Evolutionary conservation across 1,140 invertebrate genomes (phyloP), one percentile per base, ranked within the genome.

Genomic region (Lepidurus packardi): DNA sequence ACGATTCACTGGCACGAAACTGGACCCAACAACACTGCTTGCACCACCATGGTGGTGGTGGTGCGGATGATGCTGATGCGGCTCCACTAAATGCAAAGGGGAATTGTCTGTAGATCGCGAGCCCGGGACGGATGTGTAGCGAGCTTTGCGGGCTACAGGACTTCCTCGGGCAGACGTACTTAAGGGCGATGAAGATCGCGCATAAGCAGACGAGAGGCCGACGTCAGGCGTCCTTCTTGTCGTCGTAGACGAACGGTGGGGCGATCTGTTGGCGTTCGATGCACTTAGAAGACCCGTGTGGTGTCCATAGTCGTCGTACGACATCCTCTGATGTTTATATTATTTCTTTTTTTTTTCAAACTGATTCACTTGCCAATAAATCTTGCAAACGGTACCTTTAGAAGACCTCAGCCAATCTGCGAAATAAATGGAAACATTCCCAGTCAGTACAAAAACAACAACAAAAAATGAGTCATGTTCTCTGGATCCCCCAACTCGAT

Each of bases 61-160:
- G 13, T 44, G 16, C 13, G 6, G 41, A 6, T 75, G 41, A 21
- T 43, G 16, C 21, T 44, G 21, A 21, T 75, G 74, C 21, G 16
- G 25, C 2, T 43, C 43, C 6, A 42, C 41, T 43, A 75, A 44
- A 8, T 42, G 74, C 74, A 75, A 34, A 21, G 74, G 74, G 21
- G 74, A 25, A 75, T 43, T 65, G 53, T 65, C 53, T 65, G 53
- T 65, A 13, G 53, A 65, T 65, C 53, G 53, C 9, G 53, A 65
- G 53, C 53, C 53, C 13, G 53, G 21, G 16, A 65, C 53, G 13
- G 53, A 9, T 13, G 53, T n/a, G 21, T 65, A 65, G 9, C 53
- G 53, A 16, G 53, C 53, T 65, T 65, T 65, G 9, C 53, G 53
- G 53, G 53, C 53, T 21, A 65, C 53, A 21, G 53, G 53, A 21